Base-by-base conservation (phyloP, 2,888 invertebrate species). In the Homarus gammarus region DNA sequence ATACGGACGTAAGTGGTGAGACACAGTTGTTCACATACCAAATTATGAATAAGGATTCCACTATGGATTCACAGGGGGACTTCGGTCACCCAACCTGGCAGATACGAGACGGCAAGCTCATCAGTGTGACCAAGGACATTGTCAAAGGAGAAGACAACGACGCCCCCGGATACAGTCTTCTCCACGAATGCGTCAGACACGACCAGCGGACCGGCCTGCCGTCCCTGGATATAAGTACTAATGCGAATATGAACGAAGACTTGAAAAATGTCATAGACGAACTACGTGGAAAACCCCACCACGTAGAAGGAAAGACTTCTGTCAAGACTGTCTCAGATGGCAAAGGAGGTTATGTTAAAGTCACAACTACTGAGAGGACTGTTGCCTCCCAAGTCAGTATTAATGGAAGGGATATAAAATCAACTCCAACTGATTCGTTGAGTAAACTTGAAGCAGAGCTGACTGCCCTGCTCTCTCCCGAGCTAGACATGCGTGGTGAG, bases 361-460 rank as follows among this genome's bases (percentile, higher is more conserved):
- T 81, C 27, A 83, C 88, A 49, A 89, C 88, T 49, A 84, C 70
- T 68, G 70, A 81, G 38, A 83, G 73, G 44, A 51, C 70, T 49
- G 31, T 83, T 36, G 72, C 83, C 36, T 83, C 83, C 15, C 85
- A 85, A 22, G 70, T 78, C 38, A 64, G 27, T 44, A 70, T 83
- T 64, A 77, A 38, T 40, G 70, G 70, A 12, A 40, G 36, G 22
- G 68, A 84, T 0, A 44, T 64, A 10, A 73, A 27, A 27, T 36
- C 88, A 64, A 61, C 70, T 40, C 79, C 49, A 12, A 83, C 78
- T 33, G 88, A 89, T 49, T 89, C 88, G n/a, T 70, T 89, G 31
- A 89, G 88, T 77, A 89, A 89, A 49, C 88, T 89, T 33, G 88
- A 89, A 70, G 88, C 88, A 56, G 88, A 89, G 40, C 31, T 89